Evolutionary conservation across 2,797 vertebrate species (phyloP), one percentile per base, ranked within the genome.

Genomic region (Xenops minutus): DNA sequence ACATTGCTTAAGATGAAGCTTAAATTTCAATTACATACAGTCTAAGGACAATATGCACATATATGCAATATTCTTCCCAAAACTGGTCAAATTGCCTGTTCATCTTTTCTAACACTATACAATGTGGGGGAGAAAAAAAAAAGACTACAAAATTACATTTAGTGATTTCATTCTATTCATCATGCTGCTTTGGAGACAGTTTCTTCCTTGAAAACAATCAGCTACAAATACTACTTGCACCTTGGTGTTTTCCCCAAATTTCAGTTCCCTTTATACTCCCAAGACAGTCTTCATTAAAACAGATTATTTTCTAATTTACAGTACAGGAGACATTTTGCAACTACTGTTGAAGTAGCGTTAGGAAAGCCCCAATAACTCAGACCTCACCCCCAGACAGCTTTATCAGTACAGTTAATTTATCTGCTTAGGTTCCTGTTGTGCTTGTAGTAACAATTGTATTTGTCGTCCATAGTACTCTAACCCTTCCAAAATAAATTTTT

Each of bases 281-380:
- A 98, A 84, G 52, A 21, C 32, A 32, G 52, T 54, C 52, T 54
- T 32, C 12, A 32, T 32, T 32, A 54, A 32, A 54, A 32, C 6
- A 54, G 19, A 54, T 54, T 32, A 93, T 77, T 92, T 97, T 92
- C 85, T 96, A 97, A 97, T 97, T 97, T 98, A 97, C 85, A 96
- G 75, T 82, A 92, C 73, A 96, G 94, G 87, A 97, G 94, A 96
- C 69, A 84, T 84, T 97, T 84, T 89, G 59, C 86, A 96, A 95
- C 92, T 96, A 73, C 87, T 98, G 93, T 48, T 94, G 90, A 96
- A 97, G 92, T 9, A 89, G 41, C 80, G 87, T 93, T 96, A 96
- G 95, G 93, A 92, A 96, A 97, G 95, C 69, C 37, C 79, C 80
- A 92, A 18, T 88, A 96, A 97, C 89, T 95, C 78, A 63, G 59